phyloP scores from a whole-genome alignment of 1,140 invertebrate species.

The Nebria ingens region DNA sequence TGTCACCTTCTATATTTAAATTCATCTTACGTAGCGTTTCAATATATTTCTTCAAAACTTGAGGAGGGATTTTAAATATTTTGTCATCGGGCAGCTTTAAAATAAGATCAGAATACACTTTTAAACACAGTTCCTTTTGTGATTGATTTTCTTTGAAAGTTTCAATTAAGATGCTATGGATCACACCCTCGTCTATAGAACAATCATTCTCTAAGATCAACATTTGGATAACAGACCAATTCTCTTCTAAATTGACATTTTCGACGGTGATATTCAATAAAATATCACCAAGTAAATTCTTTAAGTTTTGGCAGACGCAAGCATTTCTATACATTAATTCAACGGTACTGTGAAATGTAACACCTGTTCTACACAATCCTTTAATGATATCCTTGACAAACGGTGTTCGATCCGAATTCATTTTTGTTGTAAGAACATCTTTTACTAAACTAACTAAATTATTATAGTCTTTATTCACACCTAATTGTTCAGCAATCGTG shows the following conservation, averaged over 20 bases:
- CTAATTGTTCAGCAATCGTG: neutral
- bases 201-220: neutral
- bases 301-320: no score
- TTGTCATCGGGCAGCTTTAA: neutral
- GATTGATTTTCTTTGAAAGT: neutral
- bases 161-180: neutral
- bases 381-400: neutral
- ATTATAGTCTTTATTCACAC: neutral
- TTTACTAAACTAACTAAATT: neutral
- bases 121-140: neutral
- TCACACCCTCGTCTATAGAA: neutral
- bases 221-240: neutral
- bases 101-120: slow-evolving; percentile 6
- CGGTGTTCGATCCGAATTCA: neutral
- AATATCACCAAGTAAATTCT: neutral
- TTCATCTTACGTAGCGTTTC: no score
- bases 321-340: neutral
- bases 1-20: no score
- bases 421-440: neutral
- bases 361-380: neutral
- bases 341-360: neutral
- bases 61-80: no score
- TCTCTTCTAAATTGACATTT: neutral
- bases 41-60: no score
- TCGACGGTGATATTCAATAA: neutral